Base-by-base conservation (phyloP, 2,888 invertebrate genomes). In the Auanema sp. region DNA sequence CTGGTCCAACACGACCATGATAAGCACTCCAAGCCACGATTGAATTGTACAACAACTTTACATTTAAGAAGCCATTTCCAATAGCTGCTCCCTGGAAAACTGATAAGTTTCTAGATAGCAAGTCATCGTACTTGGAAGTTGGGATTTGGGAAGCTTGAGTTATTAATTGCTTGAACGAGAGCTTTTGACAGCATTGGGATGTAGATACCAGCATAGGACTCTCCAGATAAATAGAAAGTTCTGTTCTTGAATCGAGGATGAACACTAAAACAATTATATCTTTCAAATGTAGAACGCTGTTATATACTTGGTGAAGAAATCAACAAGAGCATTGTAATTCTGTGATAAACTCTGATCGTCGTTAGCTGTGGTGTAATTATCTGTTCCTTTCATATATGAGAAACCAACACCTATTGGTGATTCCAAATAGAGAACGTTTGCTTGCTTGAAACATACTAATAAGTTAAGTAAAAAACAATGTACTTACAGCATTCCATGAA, bases 381-480 rank as follows among this genome's bases (percentile, higher is more conserved):
- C 21, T 0, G 24, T 55, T 2, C 65, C 58, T 0, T 50, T 65
- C 42, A 66, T 61, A 57, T 79, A 79, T 84, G 87, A 79, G 54
- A 78, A 79, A 25, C 79, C 79, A 42, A 77, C 76, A 11, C 79
- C 79, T 23, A 79, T 74, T 14, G 87, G 87, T 1, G 87, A 84
- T 74, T 87, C 87, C 62, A 87, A 64, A 66, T 84, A 87, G 44
- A 87, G 68, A 66, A 87, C 84, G 73, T 87, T 87, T 21, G 87
- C 85, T 41, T 84, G 72, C 85, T 87, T 59, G 47, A 75, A 69
- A 23, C 10, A 33, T 33, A 33, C n/a, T n/a, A n/a, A n/a, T n/a
- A n/a, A n/a, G n/a, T 23, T 54, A 10, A 24, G 11, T 1, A 24
- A 44, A 41, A 21, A 42, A 60, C 21, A 18, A 18, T 8, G 44